These are phyloP conservation scores for Eremophila alpestris DNA, from an alignment of 2,797 vertebrate species.

Conservation along the genomic window DNA sequence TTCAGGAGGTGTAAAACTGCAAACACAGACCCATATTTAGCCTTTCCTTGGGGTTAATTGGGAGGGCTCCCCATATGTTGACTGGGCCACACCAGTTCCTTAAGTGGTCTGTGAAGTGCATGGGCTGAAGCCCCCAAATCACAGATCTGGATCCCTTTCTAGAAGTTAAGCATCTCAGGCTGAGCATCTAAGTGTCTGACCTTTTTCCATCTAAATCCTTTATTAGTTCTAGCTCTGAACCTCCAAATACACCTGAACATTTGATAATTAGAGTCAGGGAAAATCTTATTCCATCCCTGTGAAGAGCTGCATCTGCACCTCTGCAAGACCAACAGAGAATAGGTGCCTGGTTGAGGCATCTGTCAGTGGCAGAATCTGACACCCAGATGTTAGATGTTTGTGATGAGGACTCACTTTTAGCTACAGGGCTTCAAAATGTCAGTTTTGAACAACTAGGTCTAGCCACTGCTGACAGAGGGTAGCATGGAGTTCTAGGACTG, in stretches of 20 bases:
- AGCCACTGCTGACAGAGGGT: neutral
- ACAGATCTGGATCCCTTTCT: neutral
- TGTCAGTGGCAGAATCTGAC: neutral
- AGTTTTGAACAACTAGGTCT: neutral
- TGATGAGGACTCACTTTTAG: neutral
- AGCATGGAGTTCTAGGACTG: neutral
- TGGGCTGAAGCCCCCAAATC: neutral
- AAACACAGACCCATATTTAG: neutral
- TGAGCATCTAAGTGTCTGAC: neutral
- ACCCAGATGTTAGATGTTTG: neutral
- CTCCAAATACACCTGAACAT: neutral
- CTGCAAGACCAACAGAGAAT: neutral
- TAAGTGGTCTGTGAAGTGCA: neutral
- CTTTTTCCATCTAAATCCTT: neutral
- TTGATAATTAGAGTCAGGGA: neutral
- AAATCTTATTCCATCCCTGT: neutral
- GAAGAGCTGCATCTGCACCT: neutral
- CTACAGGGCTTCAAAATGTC: neutral
- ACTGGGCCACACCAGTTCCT: neutral
- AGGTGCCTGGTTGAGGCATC: neutral
- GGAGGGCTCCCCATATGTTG: rapidly evolving
- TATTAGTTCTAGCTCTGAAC: neutral
- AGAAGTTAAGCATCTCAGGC: neutral
- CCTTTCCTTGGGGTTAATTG: neutral
- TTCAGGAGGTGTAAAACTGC: neutral